These are phyloP conservation scores for Oscheius onirici DNA, from an alignment of 2,888 invertebrate species.

Conservation along the genomic window DNA sequence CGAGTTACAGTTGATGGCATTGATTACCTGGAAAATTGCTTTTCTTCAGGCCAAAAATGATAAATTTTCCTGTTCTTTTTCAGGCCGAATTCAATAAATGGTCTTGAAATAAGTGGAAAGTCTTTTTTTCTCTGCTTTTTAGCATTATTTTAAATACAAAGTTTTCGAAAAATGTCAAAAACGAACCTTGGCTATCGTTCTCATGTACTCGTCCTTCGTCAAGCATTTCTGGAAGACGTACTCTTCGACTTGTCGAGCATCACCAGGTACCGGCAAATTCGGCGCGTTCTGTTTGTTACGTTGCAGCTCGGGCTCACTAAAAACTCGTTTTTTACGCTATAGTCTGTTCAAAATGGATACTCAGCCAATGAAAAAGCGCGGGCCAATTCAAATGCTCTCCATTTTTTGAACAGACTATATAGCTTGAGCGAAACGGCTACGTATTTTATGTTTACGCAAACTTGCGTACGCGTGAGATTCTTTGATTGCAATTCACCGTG, in stretches of 20 bases:
- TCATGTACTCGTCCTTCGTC: conserved; percentile 71
- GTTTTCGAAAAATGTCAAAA: neutral
- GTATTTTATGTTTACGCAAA: too few species aligned
- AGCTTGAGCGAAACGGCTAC: too few species aligned
- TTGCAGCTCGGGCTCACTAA: conserved; percentile 70
- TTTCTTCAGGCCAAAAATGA: neutral
- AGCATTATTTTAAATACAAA: neutral
- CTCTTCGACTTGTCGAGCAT: conserved; percentile 70
- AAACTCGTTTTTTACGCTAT: neutral
- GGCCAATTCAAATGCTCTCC: too few species aligned
- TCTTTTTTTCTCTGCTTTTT: too few species aligned
- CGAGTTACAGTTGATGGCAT: conserved; percentile 71
- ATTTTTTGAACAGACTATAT: too few species aligned
- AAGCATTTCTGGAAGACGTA: conserved; percentile 71
- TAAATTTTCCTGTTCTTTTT: neutral
- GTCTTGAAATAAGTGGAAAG: too few species aligned
- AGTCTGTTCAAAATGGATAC: too few species aligned
- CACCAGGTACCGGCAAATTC: conserved; percentile 69
- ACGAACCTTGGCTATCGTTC: conserved; percentile 69
- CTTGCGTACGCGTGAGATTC: too few species aligned
- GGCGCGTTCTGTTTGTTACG: conserved; percentile 70
- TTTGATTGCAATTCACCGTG: too few species aligned
- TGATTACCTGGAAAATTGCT: conserved; percentile 54
- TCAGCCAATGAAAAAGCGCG: too few species aligned
- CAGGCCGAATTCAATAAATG: too few species aligned